A percentile compares a stretch with the other conserved stretches of the same genome.
Conservation (phyloP, 2,113 vertebrate species). For the Fulica atra region DNA sequence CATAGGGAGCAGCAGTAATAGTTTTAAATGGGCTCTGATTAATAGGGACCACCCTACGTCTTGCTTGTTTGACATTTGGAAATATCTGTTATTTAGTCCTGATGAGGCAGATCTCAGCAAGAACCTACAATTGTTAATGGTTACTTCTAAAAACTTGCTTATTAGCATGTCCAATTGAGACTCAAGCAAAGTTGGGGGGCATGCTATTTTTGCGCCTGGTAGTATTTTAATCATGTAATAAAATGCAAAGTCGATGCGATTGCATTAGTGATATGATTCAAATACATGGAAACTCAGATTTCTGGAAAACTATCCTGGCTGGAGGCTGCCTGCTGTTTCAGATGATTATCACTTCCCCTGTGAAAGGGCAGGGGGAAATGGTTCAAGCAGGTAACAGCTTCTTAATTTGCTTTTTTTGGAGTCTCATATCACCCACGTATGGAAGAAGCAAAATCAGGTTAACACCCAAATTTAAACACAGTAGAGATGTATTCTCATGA, state of each 20-base stretch:
- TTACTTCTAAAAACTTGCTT: slow-evolving; percentile 1
- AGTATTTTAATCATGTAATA: neutral
- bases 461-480: slow-evolving; percentile 76
- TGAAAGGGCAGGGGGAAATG: slow-evolving; percentile 34
- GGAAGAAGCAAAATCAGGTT: slow-evolving; percentile 67
- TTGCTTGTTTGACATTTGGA: slow-evolving; percentile 64
- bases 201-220: neutral
- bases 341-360: slow-evolving; percentile 69
- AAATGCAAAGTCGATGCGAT: slow-evolving; percentile 51
- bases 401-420: slow-evolving; percentile 74
- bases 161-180: slow-evolving; percentile 9
- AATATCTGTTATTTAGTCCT: slow-evolving; percentile 63
- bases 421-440: slow-evolving; percentile 68
- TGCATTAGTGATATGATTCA: slow-evolving; percentile 38
- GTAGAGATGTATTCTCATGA: slow-evolving; percentile 75
- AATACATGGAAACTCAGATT: slow-evolving; percentile 57
- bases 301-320: slow-evolving; percentile 32
- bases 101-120: slow-evolving; percentile 51
- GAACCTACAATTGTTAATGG: slow-evolving; percentile 21
- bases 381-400: slow-evolving; percentile 76
- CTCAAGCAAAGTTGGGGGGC: neutral
- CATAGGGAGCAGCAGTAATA: slow-evolving; percentile 63
- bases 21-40: slow-evolving; percentile 74
- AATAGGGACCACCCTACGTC: slow-evolving; percentile 73
- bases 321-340: slow-evolving; percentile 65